Base-by-base conservation (phyloP, 2,797 vertebrate species). In the Chelidonichthys spinosus region DNA sequence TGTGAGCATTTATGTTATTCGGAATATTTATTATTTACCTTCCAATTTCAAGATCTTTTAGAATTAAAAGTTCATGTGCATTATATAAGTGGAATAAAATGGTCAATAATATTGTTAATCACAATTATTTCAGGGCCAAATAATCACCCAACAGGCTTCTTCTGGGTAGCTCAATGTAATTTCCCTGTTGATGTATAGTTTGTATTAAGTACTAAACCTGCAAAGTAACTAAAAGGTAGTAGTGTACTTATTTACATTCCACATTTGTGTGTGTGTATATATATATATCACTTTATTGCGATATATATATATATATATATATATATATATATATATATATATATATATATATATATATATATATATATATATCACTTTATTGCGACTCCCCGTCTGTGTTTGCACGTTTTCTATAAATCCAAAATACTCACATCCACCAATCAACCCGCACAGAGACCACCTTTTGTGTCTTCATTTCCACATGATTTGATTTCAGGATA, bases 401-500 rank as follows among this genome's bases (percentile, higher is more conserved):
- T 43, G 56, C 43, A 56, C 32, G 25, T 25, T 25, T 13, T 47
- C 61, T 67, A 52, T 40, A 64, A 55, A 72, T 68, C 49, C 35
- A 43, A 36, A 69, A 54, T 15, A 39, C 44, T 54, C n/a, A 11
- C 54, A 54, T 78, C 46, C 49, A 55, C 65, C 54, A 33, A 69
- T 74, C 60, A 71, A 50, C 63, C 39, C 42, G 63, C 44, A 69
- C 74, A 64, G 59, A 66, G 84, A 73, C 79, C 83, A 77, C 75
- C 81, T 81, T 67, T 67, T 85, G 60, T 83, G 56, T 72, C 40
- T 61, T 71, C 62, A 78, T 77, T 69, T 79, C 72, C 77, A 75
- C 73, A 55, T 72, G 67, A 75, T 81, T 81, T 80, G 63, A 79
- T 79, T 82, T 84, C 78, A 83, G 65, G 60, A 63, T 39, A 60